Evolutionary conservation across 2,113 vertebrate species (phyloP), one percentile per base, ranked within the genome.

Genomic region (Macheiramphus alcinus): DNA sequence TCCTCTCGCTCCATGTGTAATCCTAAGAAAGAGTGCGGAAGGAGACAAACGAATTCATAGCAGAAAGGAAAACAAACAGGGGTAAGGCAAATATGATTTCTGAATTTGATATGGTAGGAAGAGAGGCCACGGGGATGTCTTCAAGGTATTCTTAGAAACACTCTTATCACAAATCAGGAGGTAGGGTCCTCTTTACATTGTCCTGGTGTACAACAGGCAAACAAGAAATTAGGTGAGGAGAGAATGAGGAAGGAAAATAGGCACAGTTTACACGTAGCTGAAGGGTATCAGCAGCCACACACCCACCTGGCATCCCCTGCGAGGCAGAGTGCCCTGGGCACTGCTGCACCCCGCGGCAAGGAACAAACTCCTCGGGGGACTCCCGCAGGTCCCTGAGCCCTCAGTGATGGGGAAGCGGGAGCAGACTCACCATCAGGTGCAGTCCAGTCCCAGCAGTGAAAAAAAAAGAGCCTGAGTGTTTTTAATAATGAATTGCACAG

Each of bases 361-460:
- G 31, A 67, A 13, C 4, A 16, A 67, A 38, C 7, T 63, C 63
- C 79, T 52, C 1, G 0, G 16, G 19, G 42, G 15, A 27, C 5
- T n/a, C 13, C 48, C 9, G 2, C 0, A 3, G 17, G 17, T n/a
- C 31, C 38, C 58, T 8, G 27, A 47, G 63, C 3, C 5, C 42
- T 71, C 72, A 47, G 55, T 23, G 32, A 50, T 0, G 2, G 40
- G 20, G 29, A 68, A 31, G 5, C 34, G 66, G 52, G 29, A 88
- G 50, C 66, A 63, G 50, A 21, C 1, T 65, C 31, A 16, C 8
- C 6, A 1, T 16, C 45, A 58, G 56, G 32, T 48, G 32, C 34
- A 50, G 11, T 32, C 67, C 21, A 45, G 13, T 32, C 71, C 48
- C 78, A 80, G 48, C 0, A 10, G 23, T 11, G 72, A 83, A 47